These are phyloP conservation scores for Microctenopoma steveboyesi DNA, from an alignment of 2,797 vertebrate species.

Conservation along the genomic window DNA sequence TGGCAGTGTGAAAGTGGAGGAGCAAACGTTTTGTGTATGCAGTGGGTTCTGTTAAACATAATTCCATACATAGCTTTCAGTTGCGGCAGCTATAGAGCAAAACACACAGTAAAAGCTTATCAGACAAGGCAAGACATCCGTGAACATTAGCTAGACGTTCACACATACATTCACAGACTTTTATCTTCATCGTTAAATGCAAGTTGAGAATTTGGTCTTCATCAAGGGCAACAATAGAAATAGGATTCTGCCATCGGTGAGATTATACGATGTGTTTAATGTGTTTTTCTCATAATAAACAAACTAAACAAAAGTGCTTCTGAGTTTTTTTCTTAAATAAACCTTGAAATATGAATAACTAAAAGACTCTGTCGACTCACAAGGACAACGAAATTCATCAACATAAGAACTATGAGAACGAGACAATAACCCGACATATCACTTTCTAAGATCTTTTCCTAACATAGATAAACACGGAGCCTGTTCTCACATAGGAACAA, in stretches of 20 bases:
- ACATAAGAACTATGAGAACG: too few relatives aligned
- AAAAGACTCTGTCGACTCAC: too few relatives aligned
- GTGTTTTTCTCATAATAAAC: background rate
- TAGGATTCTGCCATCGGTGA: background rate
- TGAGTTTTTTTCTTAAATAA: too few relatives aligned
- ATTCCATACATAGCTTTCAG: slow-evolving; percentile 2
- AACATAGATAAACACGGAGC: too few relatives aligned
- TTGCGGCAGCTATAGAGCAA: background rate
- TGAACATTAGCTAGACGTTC: background rate
- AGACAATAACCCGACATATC: too few relatives aligned
- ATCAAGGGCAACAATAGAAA: background rate
- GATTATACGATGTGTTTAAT: background rate
- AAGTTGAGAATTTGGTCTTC: background rate
- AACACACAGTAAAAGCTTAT: slow-evolving; percentile 19
- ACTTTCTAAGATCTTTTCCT: too few relatives aligned
- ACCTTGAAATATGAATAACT: too few relatives aligned
- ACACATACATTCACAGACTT: background rate
- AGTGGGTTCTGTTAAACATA: slow-evolving; percentile 10
- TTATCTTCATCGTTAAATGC: background rate
- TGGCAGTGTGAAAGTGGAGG: background rate
- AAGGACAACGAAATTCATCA: too few relatives aligned
- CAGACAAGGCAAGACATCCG: background rate
- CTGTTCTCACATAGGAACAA: too few relatives aligned
- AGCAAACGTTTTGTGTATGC: slow-evolving; percentile 19
- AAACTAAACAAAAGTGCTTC: too few relatives aligned